phyloP scores from a whole-genome alignment of 1,140 invertebrate genomes.

The Dendrolimus kikuchii region DNA sequence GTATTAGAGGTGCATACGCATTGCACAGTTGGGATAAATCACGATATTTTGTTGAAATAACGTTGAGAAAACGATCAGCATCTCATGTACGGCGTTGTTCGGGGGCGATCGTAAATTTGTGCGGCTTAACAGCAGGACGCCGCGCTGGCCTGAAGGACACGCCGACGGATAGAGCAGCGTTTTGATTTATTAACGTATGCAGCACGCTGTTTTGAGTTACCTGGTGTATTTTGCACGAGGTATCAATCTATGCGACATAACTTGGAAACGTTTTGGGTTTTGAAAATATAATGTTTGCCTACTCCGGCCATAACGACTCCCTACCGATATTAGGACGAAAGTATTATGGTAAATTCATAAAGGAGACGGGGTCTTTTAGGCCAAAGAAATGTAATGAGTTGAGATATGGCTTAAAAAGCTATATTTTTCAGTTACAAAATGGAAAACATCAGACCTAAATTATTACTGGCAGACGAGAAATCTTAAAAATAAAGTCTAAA shows the following conservation, averaged over 20 bases:
- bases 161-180: conserved; percentile 56
- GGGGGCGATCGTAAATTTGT: conserved; percentile 67
- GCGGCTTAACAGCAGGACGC: conserved; percentile 59
- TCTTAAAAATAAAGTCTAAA: no score
- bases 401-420: no score
- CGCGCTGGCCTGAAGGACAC: conserved; percentile 22
- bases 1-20: conserved; percentile 20
- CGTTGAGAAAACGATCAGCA: conserved; percentile 51
- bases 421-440: no score
- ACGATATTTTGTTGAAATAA: conserved; percentile 68
- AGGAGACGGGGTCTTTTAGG: no score
- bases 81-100: conserved; percentile 42
- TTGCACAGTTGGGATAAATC: conserved; percentile 54
- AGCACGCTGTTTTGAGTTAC: conserved; percentile 10
- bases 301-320: not conserved
- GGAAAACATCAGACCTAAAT: no score
- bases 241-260: not conserved
- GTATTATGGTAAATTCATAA: no score
- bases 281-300: not conserved
- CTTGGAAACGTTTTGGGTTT: not conserved
- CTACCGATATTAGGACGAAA: no score
- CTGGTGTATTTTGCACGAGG: conserved; percentile 15
- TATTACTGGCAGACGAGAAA: no score
- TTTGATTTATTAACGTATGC: conserved; percentile 43
- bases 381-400: no score